A percentile compares a stretch with the other conserved stretches of the same genome.
phyloP scores from a whole-genome alignment of 2,888 invertebrate genomes.

The Argyra leucocephala region DNA sequence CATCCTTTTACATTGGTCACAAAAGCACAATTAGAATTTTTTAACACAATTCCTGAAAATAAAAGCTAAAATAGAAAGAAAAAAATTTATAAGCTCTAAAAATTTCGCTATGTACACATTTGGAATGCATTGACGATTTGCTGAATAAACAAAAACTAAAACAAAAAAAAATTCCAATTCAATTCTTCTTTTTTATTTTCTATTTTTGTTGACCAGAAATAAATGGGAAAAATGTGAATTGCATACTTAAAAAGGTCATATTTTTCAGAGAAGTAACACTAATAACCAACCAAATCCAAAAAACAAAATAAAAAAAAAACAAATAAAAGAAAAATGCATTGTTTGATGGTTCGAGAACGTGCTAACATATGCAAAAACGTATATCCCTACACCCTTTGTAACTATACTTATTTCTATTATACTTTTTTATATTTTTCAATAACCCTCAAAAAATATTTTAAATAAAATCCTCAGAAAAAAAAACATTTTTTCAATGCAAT shows the following conservation, averaged over 20 bases:
- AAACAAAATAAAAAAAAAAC: too few relatives aligned
- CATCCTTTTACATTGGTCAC: neutral
- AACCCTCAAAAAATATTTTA: neutral
- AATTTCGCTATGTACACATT: neutral
- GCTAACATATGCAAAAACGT: neutral
- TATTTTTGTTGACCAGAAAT: neutral
- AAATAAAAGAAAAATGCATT: neutral
- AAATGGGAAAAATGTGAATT: constrained; percentile 2
- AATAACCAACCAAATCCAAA: too few relatives aligned
- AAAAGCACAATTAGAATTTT: neutral
- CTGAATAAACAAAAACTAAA: neutral
- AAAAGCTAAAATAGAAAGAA: neutral
- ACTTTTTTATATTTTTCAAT: neutral
- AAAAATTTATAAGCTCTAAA: neutral
- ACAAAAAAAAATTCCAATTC: neutral
- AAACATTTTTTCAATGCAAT: neutral
- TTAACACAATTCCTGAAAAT: too few relatives aligned
- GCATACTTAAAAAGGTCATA: constrained; percentile 2
- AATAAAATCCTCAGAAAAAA: neutral
- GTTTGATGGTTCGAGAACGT: neutral
- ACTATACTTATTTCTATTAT: neutral
- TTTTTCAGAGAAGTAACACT: neutral
- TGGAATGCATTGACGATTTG: neutral
- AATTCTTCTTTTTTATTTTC: too few relatives aligned
- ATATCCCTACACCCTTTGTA: neutral